These are phyloP conservation scores for Otis tarda DNA, from an alignment of 2,113 vertebrate species.

Conservation along the genomic window DNA sequence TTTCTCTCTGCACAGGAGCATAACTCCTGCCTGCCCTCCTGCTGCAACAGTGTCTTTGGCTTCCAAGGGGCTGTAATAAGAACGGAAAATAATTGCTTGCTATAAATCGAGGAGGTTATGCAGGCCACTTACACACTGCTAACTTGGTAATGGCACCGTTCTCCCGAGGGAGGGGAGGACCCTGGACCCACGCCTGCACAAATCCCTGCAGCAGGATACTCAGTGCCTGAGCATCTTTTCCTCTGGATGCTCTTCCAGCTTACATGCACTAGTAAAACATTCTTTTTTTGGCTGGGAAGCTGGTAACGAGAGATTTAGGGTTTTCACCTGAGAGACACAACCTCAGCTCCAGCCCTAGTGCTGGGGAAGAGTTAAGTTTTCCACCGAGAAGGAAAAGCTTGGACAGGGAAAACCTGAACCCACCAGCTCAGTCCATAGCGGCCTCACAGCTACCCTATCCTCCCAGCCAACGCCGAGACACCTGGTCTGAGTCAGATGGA, in stretches of 20 bases:
- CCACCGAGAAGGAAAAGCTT: not conserved
- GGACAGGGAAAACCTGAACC: not conserved
- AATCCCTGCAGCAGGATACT: accelerated
- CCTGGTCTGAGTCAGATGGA: not conserved
- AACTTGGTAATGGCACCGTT: not conserved
- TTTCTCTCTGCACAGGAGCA: not conserved
- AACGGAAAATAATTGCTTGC: not conserved
- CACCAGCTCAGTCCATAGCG: not conserved
- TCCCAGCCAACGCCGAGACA: not conserved
- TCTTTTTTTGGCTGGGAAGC: not conserved
- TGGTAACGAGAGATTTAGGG: not conserved
- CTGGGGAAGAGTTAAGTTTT: not conserved
- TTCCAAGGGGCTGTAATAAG: not conserved
- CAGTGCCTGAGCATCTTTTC: not conserved
- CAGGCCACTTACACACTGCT: not conserved
- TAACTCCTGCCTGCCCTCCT: not conserved
- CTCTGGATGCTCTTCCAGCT: not conserved
- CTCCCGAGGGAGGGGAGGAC: not conserved
- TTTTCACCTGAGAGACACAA: not conserved
- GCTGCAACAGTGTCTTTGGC: not conserved
- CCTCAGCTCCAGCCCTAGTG: not conserved
- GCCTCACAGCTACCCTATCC: not conserved
- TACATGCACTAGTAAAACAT: not conserved
- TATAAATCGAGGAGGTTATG: not conserved
- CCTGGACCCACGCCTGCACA: not conserved